Base-by-base conservation (phyloP, 1,140 invertebrate species). In the Antheraea mylitta region DNA sequence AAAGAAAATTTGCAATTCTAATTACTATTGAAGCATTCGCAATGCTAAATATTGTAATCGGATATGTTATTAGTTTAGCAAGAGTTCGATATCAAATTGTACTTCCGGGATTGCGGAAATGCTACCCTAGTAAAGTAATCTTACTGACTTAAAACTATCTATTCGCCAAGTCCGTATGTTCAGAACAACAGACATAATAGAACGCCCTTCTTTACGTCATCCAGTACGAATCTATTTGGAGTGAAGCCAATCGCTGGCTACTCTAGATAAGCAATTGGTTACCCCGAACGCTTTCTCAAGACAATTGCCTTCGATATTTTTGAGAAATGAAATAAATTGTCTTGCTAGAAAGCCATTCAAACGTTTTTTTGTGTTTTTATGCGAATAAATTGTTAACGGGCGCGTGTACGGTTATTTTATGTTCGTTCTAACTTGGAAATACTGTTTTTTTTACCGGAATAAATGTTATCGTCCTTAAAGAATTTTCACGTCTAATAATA, bases 241-340 rank as follows among this genome's bases (percentile, higher is more conserved):
- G 45, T 73, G 65, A 63, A 73, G 78, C 78, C 78, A 80, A 77
- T 77, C 62, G 45, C 69, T 74, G 70, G 76, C 66, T 71, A 68
- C 61, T 66, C 60, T 22, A 74, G 78, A 80, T 76, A 80, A 76
- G 78, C 78, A 73, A 78, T 80, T 77, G 78, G 73, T 75, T 69
- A 74, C 64, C 63, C 66, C 53, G 72, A 69, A 75, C 60, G 70
- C 65, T 70, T 67, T 77, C 71, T 74, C 74, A 68, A 77, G 72
- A 73, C 76, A 73, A 79, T 79, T 79, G 76, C 68, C 72, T 74
- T 69, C 70, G 74, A 76, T 74, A 80, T 76, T 75, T 77, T 74
- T 63, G 37, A 71, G 72, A 75, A 75, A 77, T 77, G 67, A 71
- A 75, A 69, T 67, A 71, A 75, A 73, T 73, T 38, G 66, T 36